A percentile compares a stretch with the other conserved stretches of the same genome.
phyloP scores from a whole-genome alignment of 2,888 invertebrate genomes.

The Rhyacophila evoluta region DNA sequence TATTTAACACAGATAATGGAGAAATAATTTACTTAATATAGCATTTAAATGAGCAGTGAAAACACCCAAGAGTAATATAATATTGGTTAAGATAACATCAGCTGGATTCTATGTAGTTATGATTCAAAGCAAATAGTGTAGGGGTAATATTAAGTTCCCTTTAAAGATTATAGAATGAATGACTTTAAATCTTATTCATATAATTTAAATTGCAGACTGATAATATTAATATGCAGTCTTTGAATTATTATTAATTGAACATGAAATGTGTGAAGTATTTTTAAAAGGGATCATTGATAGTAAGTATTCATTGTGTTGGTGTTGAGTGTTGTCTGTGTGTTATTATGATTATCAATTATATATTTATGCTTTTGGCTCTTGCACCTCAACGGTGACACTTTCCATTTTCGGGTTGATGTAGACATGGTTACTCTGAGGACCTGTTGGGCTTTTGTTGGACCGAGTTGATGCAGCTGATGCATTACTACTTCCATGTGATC shows the following conservation, averaged over 20 bases:
- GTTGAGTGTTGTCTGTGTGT: not conserved
- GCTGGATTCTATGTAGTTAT: not conserved
- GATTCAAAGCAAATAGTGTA: not conserved
- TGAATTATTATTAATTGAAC: not conserved
- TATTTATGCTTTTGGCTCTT: constrained; percentile 73
- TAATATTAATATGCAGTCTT: not conserved
- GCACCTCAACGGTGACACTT: constrained; percentile 82
- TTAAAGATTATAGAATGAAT: not conserved
- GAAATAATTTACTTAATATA: no score
- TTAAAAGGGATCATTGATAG: constrained; percentile 1
- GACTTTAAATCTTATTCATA: not conserved
- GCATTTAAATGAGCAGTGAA: not conserved
- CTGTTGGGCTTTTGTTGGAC: constrained; percentile 73
- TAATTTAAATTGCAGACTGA: not conserved
- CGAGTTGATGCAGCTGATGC: constrained; percentile 80
- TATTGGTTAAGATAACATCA: not conserved
- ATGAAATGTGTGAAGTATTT: not conserved
- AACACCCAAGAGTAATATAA: not conserved
- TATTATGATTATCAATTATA: not conserved
- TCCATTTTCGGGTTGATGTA: constrained; percentile 66
- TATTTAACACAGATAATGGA: no score
- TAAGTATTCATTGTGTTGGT: not conserved
- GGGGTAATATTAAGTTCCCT: not conserved
- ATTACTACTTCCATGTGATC: constrained; percentile 82
- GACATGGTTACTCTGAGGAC: constrained; percentile 63